Conservation (phyloP, 2,888 invertebrate species). For the Oeneis ivallda region DNA sequence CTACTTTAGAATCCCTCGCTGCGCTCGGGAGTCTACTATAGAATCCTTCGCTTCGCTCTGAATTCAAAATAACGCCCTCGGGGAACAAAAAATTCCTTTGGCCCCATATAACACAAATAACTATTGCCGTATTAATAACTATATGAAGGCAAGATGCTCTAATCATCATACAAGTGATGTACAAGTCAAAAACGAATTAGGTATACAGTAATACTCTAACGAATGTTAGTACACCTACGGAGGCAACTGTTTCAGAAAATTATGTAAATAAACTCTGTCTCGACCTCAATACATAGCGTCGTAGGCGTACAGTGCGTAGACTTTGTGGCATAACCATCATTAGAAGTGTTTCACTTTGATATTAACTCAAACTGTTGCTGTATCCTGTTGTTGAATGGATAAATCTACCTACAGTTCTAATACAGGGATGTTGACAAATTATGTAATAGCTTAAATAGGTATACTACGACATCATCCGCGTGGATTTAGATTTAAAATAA, state of each 20-base stretch:
- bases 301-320: slow-evolving; percentile 22
- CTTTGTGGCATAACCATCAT: slow-evolving; percentile 5
- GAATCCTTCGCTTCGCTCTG: too few relatives aligned
- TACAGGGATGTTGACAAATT: background rate
- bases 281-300: slow-evolving; percentile 34
- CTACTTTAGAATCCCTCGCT: too few relatives aligned
- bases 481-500: too few relatives aligned
- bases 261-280: slow-evolving; percentile 36
- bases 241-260: slow-evolving; percentile 32
- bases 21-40: too few relatives aligned
- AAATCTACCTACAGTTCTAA: too few relatives aligned
- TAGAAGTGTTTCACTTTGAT: slow-evolving; percentile 20
- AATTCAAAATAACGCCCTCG: too few relatives aligned
- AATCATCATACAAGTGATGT: background rate
- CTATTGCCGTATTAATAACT: background rate
- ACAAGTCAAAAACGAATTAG: background rate
- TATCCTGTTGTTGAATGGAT: background rate
- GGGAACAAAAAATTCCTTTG: too few relatives aligned
- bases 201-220: background rate
- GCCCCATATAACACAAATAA: too few relatives aligned
- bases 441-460: too few relatives aligned
- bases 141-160: background rate
- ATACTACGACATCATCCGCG: background rate
- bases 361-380: background rate
- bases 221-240: background rate